A percentile compares a stretch with the other conserved stretches of the same genome.
Evolutionary conservation across 2,888 invertebrate species (phyloP).

Genomic region (Melipona beecheii): DNA sequence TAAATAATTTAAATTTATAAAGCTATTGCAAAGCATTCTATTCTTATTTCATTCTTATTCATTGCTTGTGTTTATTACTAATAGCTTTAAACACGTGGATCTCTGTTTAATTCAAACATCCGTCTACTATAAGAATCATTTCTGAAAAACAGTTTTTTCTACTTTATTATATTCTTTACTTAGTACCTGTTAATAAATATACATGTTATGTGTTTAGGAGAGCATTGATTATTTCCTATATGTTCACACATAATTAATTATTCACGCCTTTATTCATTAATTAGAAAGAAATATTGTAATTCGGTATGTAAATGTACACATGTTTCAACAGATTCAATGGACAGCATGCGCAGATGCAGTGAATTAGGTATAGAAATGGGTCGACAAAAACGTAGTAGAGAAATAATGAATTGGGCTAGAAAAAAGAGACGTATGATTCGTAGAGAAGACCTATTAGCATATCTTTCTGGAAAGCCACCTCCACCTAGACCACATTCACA

Average conservation of each 20-base stretch:
- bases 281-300: background rate
- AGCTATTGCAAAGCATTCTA: background rate
- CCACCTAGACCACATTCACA: constrained; percentile 86
- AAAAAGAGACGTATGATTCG: constrained; percentile 90
- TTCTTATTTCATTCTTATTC: background rate
- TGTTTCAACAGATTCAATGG: constrained; percentile 87
- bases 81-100: background rate
- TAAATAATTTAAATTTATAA: background rate
- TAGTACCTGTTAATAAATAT: background rate
- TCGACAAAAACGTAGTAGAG: constrained; percentile 90
- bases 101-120: background rate
- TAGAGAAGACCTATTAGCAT: constrained; percentile 91
- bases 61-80: background rate
- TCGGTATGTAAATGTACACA: constrained; percentile 1
- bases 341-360: constrained; percentile 88
- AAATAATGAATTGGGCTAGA: constrained; percentile 91
- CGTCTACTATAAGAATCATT: background rate
- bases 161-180: background rate
- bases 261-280: background rate
- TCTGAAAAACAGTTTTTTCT: background rate
- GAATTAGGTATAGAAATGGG: constrained; percentile 90
- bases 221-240: background rate
- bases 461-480: constrained; percentile 89
- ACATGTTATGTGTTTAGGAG: background rate
- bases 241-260: background rate